A percentile compares a stretch with the other conserved stretches of the same genome.
phyloP scores from a whole-genome alignment of 2,888 invertebrate species.

The Drosophila emarginata region DNA sequence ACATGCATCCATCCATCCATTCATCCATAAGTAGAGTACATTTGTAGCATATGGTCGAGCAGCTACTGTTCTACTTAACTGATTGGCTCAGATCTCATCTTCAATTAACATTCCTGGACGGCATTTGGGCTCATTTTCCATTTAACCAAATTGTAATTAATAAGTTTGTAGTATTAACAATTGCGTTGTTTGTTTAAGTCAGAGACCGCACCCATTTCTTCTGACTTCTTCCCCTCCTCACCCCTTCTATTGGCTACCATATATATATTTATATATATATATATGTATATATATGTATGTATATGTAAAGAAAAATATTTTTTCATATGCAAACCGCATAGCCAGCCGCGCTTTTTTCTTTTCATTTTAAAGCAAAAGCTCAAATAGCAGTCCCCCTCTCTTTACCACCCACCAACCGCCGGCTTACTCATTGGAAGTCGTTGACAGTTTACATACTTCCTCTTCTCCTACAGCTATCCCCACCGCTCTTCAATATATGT shows the following conservation, averaged over 20 bases:
- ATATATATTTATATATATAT: slow-evolving; percentile 30
- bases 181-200: slow-evolving; percentile 62
- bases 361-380: slow-evolving; percentile 39
- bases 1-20: background rate
- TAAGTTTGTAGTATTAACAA: slow-evolving; percentile 73
- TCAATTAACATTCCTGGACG: slow-evolving; percentile 67
- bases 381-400: slow-evolving; percentile 35
- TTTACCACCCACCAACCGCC: background rate
- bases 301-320: slow-evolving; percentile 51
- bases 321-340: slow-evolving; percentile 73
- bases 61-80: slow-evolving; percentile 38
- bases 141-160: slow-evolving; percentile 71
- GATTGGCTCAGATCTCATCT: slow-evolving; percentile 22
- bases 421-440: slow-evolving; percentile 39
- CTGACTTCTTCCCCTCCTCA: slow-evolving; percentile 31
- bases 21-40: background rate
- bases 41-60: slow-evolving; percentile 38
- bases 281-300: slow-evolving; percentile 36
- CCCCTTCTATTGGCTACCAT: slow-evolving; percentile 10
- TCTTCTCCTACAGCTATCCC: background rate
- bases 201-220: slow-evolving; percentile 67
- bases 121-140: slow-evolving; percentile 50
- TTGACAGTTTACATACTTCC: slow-evolving; percentile 39
- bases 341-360: slow-evolving; percentile 39
- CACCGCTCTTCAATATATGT: slow-evolving; percentile 18